phyloP scores from a whole-genome alignment of 2,797 vertebrate species.

The Ctenochaetus hawaiiensis region DNA sequence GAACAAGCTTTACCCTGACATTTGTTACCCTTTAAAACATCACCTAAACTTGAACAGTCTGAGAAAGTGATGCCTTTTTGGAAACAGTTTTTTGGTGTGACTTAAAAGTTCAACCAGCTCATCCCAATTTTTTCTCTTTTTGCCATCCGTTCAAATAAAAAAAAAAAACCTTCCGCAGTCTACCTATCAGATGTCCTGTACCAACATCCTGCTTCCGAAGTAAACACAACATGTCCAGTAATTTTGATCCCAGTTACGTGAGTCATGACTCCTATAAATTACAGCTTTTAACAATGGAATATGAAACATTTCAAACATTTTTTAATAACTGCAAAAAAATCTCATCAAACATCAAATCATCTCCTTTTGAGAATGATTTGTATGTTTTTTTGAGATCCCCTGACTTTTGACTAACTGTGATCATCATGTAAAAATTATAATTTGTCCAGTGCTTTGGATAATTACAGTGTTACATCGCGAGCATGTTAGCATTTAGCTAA shows the following conservation, averaged over 20 bases:
- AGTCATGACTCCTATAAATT: neutral
- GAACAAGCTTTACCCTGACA: neutral
- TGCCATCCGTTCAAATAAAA: neutral
- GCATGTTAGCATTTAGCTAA: neutral
- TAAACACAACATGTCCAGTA: neutral
- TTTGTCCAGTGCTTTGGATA: neutral
- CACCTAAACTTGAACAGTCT: neutral
- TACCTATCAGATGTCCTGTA: neutral
- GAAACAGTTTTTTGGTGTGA: neutral
- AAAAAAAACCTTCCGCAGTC: neutral
- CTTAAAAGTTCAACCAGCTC: neutral
- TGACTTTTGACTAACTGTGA: neutral
- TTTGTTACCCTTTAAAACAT: neutral
- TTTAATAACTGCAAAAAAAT: no score
- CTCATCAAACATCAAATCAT: no score
- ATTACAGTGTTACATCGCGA: neutral
- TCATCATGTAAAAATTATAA: neutral
- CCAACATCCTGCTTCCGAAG: neutral
- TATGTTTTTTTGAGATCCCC: neutral
- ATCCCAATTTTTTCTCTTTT: neutral
- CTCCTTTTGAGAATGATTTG: neutral
- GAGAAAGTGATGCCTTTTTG: neutral
- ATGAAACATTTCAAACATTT: neutral
- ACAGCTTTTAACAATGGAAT: neutral
- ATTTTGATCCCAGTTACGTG: neutral